These are phyloP conservation scores for Oasisia sp. DNA, from an alignment of 2,888 invertebrate genomes.

Conservation along the genomic window DNA sequence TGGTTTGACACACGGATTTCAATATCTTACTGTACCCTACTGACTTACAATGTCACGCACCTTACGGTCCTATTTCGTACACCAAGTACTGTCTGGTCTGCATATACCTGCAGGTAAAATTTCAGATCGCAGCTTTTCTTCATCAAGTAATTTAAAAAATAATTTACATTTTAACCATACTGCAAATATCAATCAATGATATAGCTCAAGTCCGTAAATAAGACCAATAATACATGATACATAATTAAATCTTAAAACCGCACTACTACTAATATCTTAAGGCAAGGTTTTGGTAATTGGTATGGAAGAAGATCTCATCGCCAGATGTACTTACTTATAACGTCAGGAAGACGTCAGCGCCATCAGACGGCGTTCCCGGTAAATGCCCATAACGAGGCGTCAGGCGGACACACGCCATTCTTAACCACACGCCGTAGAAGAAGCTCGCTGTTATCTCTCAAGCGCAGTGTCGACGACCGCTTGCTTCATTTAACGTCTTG, in stretches of 20 bases:
- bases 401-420: not conserved
- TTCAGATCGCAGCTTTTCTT: too few species aligned
- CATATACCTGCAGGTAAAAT: too few species aligned
- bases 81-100: too few species aligned
- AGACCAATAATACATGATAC: not conserved
- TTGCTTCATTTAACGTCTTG: not conserved
- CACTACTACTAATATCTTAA: not conserved
- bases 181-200: not conserved
- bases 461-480: not conserved
- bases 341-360: not conserved
- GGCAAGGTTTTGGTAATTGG: not conserved
- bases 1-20: too few species aligned
- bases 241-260: not conserved
- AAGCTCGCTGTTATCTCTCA: not conserved
- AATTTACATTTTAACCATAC: not conserved
- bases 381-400: not conserved
- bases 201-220: not conserved
- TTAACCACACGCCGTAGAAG: not conserved
- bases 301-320: not conserved
- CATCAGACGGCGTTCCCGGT: not conserved
- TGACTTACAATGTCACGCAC: too few species aligned
- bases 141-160: not conserved
- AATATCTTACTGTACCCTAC: too few species aligned
- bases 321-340: not conserved
- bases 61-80: too few species aligned